phyloP scores from a whole-genome alignment of 2,113 vertebrate species.

The Aldabrachelys gigantea region DNA sequence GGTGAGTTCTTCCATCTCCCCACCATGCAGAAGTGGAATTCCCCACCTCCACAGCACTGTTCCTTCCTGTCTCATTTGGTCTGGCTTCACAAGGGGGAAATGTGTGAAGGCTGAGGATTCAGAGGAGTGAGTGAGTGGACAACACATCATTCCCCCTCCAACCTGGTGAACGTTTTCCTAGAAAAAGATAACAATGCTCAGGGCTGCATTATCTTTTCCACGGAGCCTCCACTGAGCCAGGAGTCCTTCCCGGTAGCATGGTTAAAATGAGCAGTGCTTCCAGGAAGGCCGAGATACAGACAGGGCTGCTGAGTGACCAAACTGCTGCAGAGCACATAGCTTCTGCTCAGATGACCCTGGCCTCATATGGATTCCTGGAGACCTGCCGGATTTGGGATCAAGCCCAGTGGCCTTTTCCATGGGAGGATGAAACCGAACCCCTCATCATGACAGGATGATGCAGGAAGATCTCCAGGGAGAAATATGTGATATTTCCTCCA shows the following conservation, averaged over 20 bases:
- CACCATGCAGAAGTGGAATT: accelerated
- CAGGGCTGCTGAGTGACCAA: background rate
- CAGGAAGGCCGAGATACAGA: too few species aligned
- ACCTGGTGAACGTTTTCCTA: accelerated
- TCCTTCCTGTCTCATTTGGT: too few species aligned
- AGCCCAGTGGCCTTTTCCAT: accelerated
- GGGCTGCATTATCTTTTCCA: background rate
- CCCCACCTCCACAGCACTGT: background rate
- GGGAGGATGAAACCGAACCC: accelerated
- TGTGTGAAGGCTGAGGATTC: background rate
- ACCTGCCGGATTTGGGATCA: background rate
- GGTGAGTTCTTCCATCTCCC: too few species aligned
- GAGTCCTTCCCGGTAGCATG: background rate
- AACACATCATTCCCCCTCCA: background rate
- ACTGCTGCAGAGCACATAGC: background rate
- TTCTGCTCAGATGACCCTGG: background rate
- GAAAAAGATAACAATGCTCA: background rate
- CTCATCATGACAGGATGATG: accelerated
- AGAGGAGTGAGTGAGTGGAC: background rate
- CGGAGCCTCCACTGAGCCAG: background rate
- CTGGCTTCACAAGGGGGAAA: background rate
- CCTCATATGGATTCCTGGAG: too few species aligned
- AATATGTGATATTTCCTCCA: accelerated
- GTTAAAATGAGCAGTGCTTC: background rate
- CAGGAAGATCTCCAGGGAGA: background rate